These are phyloP conservation scores for Syngnathus rostellatus DNA, from an alignment of 2,797 vertebrate species.

Conservation along the genomic window DNA sequence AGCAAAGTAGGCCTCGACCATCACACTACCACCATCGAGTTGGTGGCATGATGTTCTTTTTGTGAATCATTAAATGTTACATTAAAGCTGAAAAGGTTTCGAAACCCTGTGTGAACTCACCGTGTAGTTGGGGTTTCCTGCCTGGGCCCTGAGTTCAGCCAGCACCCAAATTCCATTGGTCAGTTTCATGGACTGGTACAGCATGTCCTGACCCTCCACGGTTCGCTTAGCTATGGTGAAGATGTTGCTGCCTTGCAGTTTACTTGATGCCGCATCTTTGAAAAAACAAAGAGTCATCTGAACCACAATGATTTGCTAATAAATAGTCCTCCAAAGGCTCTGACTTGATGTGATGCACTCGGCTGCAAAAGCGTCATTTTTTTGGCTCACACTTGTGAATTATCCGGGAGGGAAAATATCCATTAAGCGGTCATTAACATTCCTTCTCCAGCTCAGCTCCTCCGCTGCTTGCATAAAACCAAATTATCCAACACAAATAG, in stretches of 20 bases:
- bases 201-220: constrained; percentile 92
- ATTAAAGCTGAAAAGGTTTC: neutral
- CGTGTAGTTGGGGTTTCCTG: constrained; percentile 78
- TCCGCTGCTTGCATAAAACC: constrained; percentile 20
- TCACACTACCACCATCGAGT: too few species aligned
- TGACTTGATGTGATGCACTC: constrained; percentile 15
- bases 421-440: constrained; percentile 54
- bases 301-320: constrained; percentile 29
- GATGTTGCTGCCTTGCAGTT: constrained; percentile 88
- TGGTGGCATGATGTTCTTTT: too few species aligned
- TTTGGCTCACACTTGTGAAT: constrained; percentile 30
- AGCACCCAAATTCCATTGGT: constrained; percentile 93
- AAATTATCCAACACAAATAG: constrained; percentile 41
- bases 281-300: neutral
- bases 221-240: constrained; percentile 94
- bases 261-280: constrained; percentile 76
- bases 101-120: constrained; percentile 61
- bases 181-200: constrained; percentile 95
- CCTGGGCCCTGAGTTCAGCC: constrained; percentile 84
- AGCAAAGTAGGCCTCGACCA: too few species aligned
- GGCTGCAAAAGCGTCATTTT: constrained; percentile 30
- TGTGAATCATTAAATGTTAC: too few species aligned
- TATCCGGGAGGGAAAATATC: constrained; percentile 34
- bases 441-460: constrained; percentile 36
- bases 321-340: constrained; percentile 28